Conservation (phyloP, 2,113 vertebrate genomes). For the Chloebia gouldiae region DNA sequence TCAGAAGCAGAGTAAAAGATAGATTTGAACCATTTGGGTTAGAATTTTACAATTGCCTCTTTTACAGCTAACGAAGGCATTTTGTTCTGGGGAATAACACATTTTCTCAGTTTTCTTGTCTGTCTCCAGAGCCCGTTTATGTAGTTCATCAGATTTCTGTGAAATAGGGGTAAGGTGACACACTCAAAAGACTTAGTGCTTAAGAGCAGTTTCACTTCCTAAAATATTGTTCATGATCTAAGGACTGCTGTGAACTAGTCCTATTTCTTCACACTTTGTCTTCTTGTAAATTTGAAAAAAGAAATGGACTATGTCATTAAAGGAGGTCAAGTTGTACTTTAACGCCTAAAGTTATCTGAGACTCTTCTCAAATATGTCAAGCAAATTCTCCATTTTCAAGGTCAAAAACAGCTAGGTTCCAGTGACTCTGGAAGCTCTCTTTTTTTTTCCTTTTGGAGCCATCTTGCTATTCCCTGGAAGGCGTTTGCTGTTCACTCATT, state of each 20-base stretch:
- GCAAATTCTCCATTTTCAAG: slow-evolving; percentile 9
- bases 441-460: background rate
- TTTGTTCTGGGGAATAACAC: background rate
- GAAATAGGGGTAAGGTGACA: background rate
- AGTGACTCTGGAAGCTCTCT: background rate
- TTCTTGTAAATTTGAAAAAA: background rate
- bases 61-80: background rate
- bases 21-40: background rate
- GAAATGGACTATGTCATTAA: background rate
- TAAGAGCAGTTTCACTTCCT: background rate
- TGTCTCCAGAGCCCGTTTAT: background rate
- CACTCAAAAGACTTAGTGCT: background rate
- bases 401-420: slow-evolving; percentile 17
- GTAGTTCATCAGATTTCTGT: background rate
- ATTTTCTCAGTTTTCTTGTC: background rate
- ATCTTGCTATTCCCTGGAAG: background rate
- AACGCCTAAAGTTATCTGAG: background rate
- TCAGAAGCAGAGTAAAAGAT: background rate
- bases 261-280: background rate
- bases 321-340: background rate
- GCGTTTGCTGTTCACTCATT: background rate
- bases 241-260: background rate
- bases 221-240: background rate
- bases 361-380: background rate
- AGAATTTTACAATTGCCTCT: background rate